Evolutionary conservation across 2,888 invertebrate genomes (phyloP).

Genomic region (Pasiphila rectangulata): DNA sequence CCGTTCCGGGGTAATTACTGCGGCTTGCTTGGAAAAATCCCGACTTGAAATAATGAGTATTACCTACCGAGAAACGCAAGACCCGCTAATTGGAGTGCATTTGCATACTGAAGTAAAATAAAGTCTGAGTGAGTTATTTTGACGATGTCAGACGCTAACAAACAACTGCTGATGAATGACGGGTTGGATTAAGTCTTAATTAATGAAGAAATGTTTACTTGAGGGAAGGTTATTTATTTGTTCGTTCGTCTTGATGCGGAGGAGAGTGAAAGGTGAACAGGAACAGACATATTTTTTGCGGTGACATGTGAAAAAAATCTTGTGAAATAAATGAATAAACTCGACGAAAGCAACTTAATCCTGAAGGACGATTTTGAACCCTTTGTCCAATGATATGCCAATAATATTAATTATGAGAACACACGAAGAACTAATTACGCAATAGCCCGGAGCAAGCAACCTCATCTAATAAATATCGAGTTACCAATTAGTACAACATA

Average conservation of each 20-base stretch:
- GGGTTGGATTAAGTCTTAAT: conserved; percentile 24
- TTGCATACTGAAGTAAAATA: conserved; percentile 75
- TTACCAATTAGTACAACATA: conserved; percentile 51
- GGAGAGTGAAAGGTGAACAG: no score
- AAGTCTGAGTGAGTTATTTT: conserved; percentile 68
- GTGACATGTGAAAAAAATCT: no score
- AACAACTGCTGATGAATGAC: conserved; percentile 43
- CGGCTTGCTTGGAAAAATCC: conserved; percentile 59
- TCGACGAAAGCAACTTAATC: no score
- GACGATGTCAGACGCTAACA: conserved; percentile 59
- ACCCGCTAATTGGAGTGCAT: conserved; percentile 75
- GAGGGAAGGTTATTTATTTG: conserved; percentile 17
- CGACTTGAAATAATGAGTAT: conserved; percentile 73
- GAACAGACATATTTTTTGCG: no score
- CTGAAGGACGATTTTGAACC: background rate
- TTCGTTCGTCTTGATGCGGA: conserved; percentile 4
- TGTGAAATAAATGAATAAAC: no score
- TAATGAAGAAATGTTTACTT: conserved; percentile 22
- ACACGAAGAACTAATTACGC: conserved; percentile 9
- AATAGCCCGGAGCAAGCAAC: conserved; percentile 16
- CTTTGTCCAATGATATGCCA: background rate
- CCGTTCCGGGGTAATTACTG: conserved; percentile 72
- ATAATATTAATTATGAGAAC: no score
- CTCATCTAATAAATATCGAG: conserved; percentile 40
- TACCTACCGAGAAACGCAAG: conserved; percentile 68